phyloP scores from a whole-genome alignment of 2,113 vertebrate genomes.

The Echinops telfairi region DNA sequence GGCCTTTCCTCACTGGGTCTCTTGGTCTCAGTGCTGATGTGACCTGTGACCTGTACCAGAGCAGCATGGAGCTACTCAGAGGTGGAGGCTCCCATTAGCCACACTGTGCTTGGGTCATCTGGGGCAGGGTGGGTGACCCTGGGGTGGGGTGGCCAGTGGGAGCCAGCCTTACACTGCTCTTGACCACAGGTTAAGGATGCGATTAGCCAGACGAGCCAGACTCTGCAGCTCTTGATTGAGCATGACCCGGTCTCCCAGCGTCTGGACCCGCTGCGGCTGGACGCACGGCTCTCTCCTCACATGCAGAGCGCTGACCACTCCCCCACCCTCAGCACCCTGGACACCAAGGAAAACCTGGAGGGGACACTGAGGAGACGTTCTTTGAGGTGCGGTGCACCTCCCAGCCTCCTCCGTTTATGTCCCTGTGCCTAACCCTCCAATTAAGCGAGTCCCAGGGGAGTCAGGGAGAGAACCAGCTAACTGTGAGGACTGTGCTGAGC shows the following conservation, averaged over 20 bases:
- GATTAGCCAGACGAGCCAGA: conserved; percentile 94
- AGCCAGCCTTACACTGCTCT: conserved; percentile 28
- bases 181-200: conserved; percentile 92
- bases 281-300: conserved; percentile 89
- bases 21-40: conserved; percentile 5
- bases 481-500: conserved; percentile 37
- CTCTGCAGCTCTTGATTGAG: conserved; percentile 96
- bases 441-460: neutral
- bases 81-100: conserved; percentile 21
- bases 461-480: conserved; percentile 40
- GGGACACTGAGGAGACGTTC: conserved; percentile 92
- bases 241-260: conserved; percentile 95
- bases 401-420: neutral
- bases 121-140: conserved; percentile 23
- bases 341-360: conserved; percentile 91
- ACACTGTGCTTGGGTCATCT: conserved; percentile 27
- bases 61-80: neutral
- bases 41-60: conserved; percentile 13
- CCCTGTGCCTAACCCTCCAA: neutral
- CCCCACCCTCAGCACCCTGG: conserved; percentile 87
- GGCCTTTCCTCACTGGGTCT: neutral
- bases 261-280: conserved; percentile 91
- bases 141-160: neutral
- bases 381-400: conserved; percentile 88
- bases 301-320: conserved; percentile 89